Evolutionary conservation across 2,888 invertebrate genomes (phyloP).

Genomic region (Nowickia ferox): DNA sequence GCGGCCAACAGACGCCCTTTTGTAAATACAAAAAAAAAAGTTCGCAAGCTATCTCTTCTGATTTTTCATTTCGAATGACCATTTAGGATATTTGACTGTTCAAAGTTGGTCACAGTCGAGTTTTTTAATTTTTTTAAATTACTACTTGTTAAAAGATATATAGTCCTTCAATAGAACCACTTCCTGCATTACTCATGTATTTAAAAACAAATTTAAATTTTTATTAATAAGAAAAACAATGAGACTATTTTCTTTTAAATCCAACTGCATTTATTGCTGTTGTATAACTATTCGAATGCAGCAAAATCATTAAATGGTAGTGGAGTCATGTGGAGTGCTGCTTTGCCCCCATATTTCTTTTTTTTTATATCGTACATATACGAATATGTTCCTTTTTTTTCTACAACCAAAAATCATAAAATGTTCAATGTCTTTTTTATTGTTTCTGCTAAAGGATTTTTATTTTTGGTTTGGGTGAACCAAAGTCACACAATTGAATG

Average conservation of each 20-base stretch:
- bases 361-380: background rate
- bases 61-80: too few relatives aligned
- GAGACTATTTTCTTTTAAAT: background rate
- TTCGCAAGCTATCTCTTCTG: too few relatives aligned
- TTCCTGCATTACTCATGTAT: background rate
- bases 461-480: slow-evolving; percentile 11
- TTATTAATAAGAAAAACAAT: background rate
- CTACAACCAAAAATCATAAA: slow-evolving; percentile 17
- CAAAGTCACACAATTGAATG: slow-evolving; percentile 45
- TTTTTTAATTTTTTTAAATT: too few relatives aligned
- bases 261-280: slow-evolving; percentile 22
- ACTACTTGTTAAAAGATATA: too few relatives aligned
- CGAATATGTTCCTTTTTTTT: background rate
- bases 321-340: slow-evolving; percentile 36
- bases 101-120: too few relatives aligned
- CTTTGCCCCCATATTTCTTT: background rate
- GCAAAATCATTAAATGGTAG: slow-evolving; percentile 15
- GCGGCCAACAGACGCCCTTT: too few relatives aligned
- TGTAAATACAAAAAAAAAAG: too few relatives aligned
- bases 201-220: background rate
- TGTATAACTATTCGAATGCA: slow-evolving; percentile 21
- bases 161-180: background rate
- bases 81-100: too few relatives aligned
- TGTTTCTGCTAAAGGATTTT: slow-evolving; percentile 9
- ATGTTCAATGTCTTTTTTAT: slow-evolving; percentile 12